Evolutionary conservation across 2,113 vertebrate species (phyloP).

Genomic region (Hirundichthys speculiger): DNA sequence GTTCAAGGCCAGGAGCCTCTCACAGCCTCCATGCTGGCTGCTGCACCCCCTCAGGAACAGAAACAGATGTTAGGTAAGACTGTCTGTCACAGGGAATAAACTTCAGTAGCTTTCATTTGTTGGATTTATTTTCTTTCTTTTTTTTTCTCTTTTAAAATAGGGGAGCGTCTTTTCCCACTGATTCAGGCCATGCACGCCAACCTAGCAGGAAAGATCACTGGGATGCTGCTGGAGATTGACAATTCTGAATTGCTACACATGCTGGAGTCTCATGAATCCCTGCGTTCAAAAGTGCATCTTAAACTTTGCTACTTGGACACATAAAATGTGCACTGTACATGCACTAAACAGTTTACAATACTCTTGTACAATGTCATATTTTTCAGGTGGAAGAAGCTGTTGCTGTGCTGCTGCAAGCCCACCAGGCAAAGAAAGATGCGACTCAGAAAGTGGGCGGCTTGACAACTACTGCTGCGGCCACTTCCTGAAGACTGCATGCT

Average conservation of each 20-base stretch:
- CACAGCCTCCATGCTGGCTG: slow-evolving; percentile 96
- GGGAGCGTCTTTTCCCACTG: slow-evolving; percentile 95
- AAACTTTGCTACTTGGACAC: background rate
- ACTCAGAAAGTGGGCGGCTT: slow-evolving; percentile 94
- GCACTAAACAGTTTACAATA: background rate
- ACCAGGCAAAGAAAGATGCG: slow-evolving; percentile 98
- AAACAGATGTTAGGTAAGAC: slow-evolving; percentile 97
- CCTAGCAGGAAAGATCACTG: slow-evolving; percentile 97
- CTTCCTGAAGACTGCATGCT: slow-evolving; percentile 83
- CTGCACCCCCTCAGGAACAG: slow-evolving; percentile 97
- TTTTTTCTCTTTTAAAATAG: slow-evolving; percentile 67
- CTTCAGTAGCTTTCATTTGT: background rate
- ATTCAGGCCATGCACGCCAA: slow-evolving; percentile 98
- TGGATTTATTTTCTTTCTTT: background rate
- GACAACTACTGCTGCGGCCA: slow-evolving; percentile 86
- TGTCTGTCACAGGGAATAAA: background rate
- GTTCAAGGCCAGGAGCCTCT: slow-evolving; percentile 98
- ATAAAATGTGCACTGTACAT: background rate
- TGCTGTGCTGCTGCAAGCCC: slow-evolving; percentile 96
- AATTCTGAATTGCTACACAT: slow-evolving; percentile 98
- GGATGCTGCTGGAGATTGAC: slow-evolving; percentile 98
- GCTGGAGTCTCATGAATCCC: slow-evolving; percentile 96
- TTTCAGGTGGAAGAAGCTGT: slow-evolving; percentile 95
- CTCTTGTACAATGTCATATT: background rate
- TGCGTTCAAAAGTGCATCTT: slow-evolving; percentile 91